Conservation (phyloP, 2,113 vertebrate genomes). For the Syngnathus scovelli region DNA sequence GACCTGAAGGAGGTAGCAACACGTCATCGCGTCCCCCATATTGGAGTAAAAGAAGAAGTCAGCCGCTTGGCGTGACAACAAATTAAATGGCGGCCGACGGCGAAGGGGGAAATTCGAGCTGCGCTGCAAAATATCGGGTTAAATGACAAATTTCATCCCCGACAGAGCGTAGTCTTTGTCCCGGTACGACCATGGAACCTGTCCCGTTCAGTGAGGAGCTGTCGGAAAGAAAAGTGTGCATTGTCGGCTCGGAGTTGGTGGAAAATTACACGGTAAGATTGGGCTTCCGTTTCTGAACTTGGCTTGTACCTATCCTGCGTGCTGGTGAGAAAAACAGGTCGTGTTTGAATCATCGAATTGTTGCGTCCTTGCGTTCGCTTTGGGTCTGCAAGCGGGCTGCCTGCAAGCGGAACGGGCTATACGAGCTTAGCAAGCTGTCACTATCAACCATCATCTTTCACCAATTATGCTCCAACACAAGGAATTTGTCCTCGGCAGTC, state of each 20-base stretch:
- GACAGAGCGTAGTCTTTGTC: neutral
- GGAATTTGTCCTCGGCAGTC: no score
- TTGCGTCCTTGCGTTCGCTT: neutral
- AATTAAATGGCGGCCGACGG: slow-evolving; percentile 3
- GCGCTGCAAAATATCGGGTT: neutral
- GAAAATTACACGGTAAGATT: slow-evolving; percentile 81
- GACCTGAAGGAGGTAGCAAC: neutral
- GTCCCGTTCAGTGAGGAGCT: slow-evolving; percentile 60
- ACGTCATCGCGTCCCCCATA: neutral
- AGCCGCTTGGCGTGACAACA: neutral
- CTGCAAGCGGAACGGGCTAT: slow-evolving; percentile 13
- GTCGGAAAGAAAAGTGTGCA: slow-evolving; percentile 72
- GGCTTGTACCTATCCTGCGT: slow-evolving; percentile 9
- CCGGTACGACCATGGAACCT: slow-evolving; percentile 71
- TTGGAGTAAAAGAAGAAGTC: neutral
- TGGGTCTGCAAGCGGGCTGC: neutral
- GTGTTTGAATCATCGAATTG: neutral
- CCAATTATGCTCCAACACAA: no score
- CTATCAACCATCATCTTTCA: neutral
- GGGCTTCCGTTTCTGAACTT: slow-evolving; percentile 8
- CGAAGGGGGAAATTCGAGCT: neutral
- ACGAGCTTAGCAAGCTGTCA: neutral
- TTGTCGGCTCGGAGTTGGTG: slow-evolving; percentile 86
- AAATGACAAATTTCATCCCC: neutral
- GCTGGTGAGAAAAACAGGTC: neutral